Base-by-base conservation (phyloP, 2,113 vertebrate species). In the Gymnarchus niloticus region DNA sequence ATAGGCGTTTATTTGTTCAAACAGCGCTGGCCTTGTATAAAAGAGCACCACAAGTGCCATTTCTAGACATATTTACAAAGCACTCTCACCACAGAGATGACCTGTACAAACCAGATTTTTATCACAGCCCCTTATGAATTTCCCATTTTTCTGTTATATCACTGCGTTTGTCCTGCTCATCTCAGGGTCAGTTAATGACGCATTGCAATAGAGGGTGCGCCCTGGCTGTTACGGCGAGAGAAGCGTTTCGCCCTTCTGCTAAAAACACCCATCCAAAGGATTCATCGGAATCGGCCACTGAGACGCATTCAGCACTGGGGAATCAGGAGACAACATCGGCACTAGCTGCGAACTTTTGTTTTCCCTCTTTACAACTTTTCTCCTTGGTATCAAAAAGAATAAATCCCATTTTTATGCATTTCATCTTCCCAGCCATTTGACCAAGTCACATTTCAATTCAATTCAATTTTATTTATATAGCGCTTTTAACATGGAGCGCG, bases 121-220 rank as follows among this genome's bases (percentile, higher is more conserved):
- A 69, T 37, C 37, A 28, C 41, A 69, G 65, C 65, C 65, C 65
- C 14, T 41, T 25, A 8, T 69, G 28, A 69, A 69, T 69, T 69
- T 28, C 28, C 6, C 33, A 25, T 33, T 69, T 69, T 69, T 69
- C 28, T 69, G 28, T 3, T 6, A 69, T 56, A 56, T 59, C 54
- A 59, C 56, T 83, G 56, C 17, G 57, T 59, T 83, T 44, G 37
- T 83, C 51, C 33, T 44, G 44, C 33, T 52, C 41, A 21, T 44
- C 56, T 56, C 33, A 83, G 54, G 52, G 81, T 83, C 81, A 83
- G 21, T 83, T 83, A 83, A 83, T 54, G 48, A 54, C 33, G 52
- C 52, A 44, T n/a, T 23, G 56, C 37, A 44, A 37, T 56, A 59
- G 33, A 14, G 19, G 65, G 41, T 73, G 65, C 65, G 41, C 33